phyloP scores from a whole-genome alignment of 2,888 invertebrate genomes.

The Diogma glabrata region DNA sequence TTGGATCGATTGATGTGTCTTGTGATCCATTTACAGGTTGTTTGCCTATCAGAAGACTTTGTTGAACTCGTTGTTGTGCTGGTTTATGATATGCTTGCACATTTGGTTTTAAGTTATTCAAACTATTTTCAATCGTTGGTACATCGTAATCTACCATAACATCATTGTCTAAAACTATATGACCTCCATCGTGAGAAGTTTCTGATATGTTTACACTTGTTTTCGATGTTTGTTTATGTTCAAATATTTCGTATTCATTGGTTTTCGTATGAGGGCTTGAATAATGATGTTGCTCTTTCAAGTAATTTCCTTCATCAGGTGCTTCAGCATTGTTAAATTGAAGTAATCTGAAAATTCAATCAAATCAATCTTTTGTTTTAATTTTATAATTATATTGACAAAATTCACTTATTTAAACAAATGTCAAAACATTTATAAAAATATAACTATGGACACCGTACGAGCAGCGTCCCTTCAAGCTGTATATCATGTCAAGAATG shows the following conservation, averaged over 20 bases:
- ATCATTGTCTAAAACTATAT: slow-evolving; percentile 27
- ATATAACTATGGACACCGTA: no score
- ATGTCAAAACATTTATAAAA: no score
- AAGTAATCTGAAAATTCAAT: slow-evolving; percentile 46
- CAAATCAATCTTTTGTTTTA: not conserved
- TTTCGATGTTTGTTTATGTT: no score
- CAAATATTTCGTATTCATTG: no score
- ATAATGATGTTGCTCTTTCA: no score
- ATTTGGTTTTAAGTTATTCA: no score
- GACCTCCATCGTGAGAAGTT: slow-evolving; percentile 18
- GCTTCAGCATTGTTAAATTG: slow-evolving; percentile 60
- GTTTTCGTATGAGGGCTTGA: no score
- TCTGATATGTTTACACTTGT: no score
- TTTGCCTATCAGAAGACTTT: not conserved
- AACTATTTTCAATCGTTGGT: slow-evolving; percentile 22
- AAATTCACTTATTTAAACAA: no score
- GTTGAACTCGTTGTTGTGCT: not conserved
- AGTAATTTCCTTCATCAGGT: no score
- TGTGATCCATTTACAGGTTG: not conserved
- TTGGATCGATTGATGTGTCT: not conserved
- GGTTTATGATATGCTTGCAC: slow-evolving; percentile 22
- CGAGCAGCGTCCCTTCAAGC: no score
- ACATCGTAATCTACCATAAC: slow-evolving; percentile 31
- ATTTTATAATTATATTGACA: slow-evolving; percentile 1
- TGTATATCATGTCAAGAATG: no score